Base-by-base conservation (phyloP, 2,113 vertebrate species). In the Xiphophorus hellerii region DNA sequence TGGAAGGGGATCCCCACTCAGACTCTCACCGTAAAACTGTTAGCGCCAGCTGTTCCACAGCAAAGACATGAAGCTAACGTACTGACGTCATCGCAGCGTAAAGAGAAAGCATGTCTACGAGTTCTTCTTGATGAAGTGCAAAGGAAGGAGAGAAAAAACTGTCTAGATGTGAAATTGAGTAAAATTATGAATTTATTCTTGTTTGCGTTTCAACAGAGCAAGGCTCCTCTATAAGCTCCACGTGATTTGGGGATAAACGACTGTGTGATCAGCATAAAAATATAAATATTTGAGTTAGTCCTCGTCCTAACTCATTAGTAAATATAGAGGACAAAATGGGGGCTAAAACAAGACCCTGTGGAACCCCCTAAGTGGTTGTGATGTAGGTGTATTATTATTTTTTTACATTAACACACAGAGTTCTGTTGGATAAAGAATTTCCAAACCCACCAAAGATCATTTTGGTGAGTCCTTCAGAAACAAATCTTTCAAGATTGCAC, bases 1-100 rank as follows among this genome's bases (percentile, higher is more conserved):
- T 68, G 17, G 17, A 31, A 42, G 82, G 82, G 78, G 60, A 67
- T 71, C 72, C 79, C 73, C 79, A 80, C 30, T 35, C 10, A 27
- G 11, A 4, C 39, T 9, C 25, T 35, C 33, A 27, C 1, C 31
- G n/a, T 37, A 75, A 71, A 62, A 22, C 3, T 39, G 22, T 58
- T 8, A 10, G 22, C 8, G 2, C 51, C 17, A 58, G 20, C 8
- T 62, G 11, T 29, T 30, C 14, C 4, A 63, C 20, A 20, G 29
- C 12, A 42, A 42, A 27, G 51, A 25, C 22, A 58, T 3, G 10
- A 58, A 58, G 17, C 51, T 58, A 58, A 58, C 17, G 2, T n/a
- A n/a, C 51, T 58, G 51, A 58, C 20, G n/a, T 58, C 20, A 58
- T n/a, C 25, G 25, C 20, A 58, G 17, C 7, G 8, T 58, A n/a